These are phyloP conservation scores for Eudasyphora cyanicolor DNA, from an alignment of 2,888 invertebrate species.

Conservation along the genomic window DNA sequence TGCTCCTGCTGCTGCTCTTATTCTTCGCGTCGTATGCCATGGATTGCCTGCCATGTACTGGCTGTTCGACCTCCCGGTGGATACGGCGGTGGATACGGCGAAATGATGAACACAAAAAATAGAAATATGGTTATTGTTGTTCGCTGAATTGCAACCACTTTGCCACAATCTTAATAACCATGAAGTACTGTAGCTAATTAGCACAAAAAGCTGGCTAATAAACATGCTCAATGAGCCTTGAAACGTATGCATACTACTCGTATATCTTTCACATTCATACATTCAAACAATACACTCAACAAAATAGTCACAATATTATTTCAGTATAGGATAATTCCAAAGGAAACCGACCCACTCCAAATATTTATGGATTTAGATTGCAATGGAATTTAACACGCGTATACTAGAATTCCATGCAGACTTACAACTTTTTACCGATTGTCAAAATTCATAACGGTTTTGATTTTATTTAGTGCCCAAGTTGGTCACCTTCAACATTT, in stretches of 20 bases:
- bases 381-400: no score
- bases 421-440: no score
- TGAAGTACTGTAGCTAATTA: constrained; percentile 78
- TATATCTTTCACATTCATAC: neutral
- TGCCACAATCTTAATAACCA: constrained; percentile 78
- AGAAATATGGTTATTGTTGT: constrained; percentile 60
- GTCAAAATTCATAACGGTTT: no score
- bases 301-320: neutral
- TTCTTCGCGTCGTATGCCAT: neutral
- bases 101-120: constrained; percentile 41
- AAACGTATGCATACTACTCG: constrained; percentile 64
- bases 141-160: constrained; percentile 71
- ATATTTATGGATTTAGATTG: no score
- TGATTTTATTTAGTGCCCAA: no score
- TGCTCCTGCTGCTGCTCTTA: neutral
- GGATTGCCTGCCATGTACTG: no score
- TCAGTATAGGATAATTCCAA: no score
- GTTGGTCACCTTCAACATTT: no score
- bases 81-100: constrained; percentile 23
- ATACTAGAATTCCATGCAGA: no score
- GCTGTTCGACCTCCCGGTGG: neutral
- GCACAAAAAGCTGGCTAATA: constrained; percentile 78
- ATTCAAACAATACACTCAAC: neutral
- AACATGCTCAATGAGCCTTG: constrained; percentile 78
- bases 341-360: no score